Conservation (phyloP, 64 coral and sea anemone species). For the Montipora cactus region DNA sequence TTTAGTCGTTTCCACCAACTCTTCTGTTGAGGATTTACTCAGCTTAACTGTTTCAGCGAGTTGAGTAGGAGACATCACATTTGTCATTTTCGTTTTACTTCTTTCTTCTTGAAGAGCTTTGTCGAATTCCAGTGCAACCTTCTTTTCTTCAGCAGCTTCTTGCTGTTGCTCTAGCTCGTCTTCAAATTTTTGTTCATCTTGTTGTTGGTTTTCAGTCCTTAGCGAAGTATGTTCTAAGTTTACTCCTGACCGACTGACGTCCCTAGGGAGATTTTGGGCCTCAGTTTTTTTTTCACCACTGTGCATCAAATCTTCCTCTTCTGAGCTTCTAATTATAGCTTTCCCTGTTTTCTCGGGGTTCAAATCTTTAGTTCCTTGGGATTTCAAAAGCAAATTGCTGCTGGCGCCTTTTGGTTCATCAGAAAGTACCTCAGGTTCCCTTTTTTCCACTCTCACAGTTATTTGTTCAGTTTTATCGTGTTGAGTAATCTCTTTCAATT, state of each 20-base stretch:
- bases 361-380: not conserved
- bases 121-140: constrained; percentile 15
- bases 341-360: not conserved
- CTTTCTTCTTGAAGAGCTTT: constrained; percentile 44
- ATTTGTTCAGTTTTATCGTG: too few relatives aligned
- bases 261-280: not conserved
- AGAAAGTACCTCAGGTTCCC: not conserved
- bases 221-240: not conserved
- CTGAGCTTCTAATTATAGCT: not conserved
- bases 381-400: not conserved
- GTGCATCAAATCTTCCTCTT: constrained; percentile 17
- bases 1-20: not conserved
- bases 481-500: too few relatives aligned
- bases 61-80: not conserved
- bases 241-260: not conserved
- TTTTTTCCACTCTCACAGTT: not conserved
- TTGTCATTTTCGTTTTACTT: not conserved
- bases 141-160: not conserved
- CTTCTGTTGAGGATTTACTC: not conserved
- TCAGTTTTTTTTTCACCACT: not conserved
- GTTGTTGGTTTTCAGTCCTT: not conserved
- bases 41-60: not conserved
- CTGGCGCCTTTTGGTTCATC: not conserved
- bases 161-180: not conserved
- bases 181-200: constrained; percentile 9